Conservation (phyloP, 1,140 invertebrate genomes). For the Drosophila repletoides region DNA sequence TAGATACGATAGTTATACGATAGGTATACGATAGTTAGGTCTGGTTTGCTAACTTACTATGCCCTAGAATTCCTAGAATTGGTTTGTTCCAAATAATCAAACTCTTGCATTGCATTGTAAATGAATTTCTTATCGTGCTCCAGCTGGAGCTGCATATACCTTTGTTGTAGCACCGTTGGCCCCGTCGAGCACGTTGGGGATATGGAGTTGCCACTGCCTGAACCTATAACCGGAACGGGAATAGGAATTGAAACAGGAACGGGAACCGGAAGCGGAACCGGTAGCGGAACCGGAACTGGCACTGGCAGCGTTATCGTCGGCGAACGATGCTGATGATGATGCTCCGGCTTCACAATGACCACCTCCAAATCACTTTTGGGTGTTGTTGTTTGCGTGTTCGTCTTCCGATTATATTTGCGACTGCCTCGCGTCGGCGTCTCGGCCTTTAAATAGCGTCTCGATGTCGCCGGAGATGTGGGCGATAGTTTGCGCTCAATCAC, state of each 20-base stretch:
- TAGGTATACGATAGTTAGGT: constrained; percentile 18
- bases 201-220: constrained; percentile 9
- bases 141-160: constrained; percentile 75
- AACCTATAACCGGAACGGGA: constrained; percentile 11
- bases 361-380: constrained; percentile 61
- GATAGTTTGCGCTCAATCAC: constrained; percentile 65
- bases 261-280: constrained; percentile 63
- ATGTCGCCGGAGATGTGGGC: constrained; percentile 58
- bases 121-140: constrained; percentile 76
- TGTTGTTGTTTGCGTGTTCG: constrained; percentile 22
- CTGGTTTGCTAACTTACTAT: constrained; percentile 68
- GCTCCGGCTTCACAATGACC: constrained; percentile 55
- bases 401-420: constrained; percentile 67
- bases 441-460: constrained; percentile 61
- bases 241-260: neutral
- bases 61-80: constrained; percentile 60
- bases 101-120: constrained; percentile 73
- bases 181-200: constrained; percentile 22
- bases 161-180: constrained; percentile 69
- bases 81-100: constrained; percentile 69
- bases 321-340: constrained; percentile 65
- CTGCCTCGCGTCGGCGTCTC: constrained; percentile 64
- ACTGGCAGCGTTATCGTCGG: constrained; percentile 67
- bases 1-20: constrained; percentile 44
- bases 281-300: constrained; percentile 13